phyloP scores from a whole-genome alignment of 2,797 vertebrate genomes.

The Presbytis comata region DNA sequence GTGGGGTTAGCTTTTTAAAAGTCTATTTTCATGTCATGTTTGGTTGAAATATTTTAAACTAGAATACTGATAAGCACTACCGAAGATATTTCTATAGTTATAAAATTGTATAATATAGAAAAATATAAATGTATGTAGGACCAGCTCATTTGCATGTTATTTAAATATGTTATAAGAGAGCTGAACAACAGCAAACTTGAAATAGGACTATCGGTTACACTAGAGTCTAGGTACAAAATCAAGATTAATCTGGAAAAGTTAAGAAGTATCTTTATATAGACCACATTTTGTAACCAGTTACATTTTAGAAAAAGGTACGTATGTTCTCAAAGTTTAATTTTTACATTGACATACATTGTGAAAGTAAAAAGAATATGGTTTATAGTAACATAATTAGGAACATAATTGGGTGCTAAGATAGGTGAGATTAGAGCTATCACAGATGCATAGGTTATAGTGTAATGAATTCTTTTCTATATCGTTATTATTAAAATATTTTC shows the following conservation, averaged over 20 bases:
- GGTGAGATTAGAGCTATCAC: neutral
- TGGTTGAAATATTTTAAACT: slow-evolving; percentile 12
- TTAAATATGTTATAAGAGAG: neutral
- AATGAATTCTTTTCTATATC: neutral
- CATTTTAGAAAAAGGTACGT: neutral
- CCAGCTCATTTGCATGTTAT: neutral
- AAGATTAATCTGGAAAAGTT: neutral
- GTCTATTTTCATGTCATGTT: neutral
- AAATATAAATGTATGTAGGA: neutral
- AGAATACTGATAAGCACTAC: neutral
- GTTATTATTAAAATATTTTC: neutral
- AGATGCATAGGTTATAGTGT: neutral
- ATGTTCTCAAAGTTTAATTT: neutral
- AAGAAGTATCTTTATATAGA: neutral
- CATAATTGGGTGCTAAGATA: neutral
- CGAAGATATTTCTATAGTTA: neutral
- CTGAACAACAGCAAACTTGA: neutral
- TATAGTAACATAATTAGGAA: neutral
- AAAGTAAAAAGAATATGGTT: neutral
- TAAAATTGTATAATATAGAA: neutral
- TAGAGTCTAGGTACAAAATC: neutral
- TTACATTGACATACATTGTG: neutral
- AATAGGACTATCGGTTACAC: neutral
- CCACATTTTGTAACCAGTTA: neutral
- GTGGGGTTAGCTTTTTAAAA: neutral